Conservation (phyloP, 2,888 invertebrate species). For the Metalampra italica region DNA sequence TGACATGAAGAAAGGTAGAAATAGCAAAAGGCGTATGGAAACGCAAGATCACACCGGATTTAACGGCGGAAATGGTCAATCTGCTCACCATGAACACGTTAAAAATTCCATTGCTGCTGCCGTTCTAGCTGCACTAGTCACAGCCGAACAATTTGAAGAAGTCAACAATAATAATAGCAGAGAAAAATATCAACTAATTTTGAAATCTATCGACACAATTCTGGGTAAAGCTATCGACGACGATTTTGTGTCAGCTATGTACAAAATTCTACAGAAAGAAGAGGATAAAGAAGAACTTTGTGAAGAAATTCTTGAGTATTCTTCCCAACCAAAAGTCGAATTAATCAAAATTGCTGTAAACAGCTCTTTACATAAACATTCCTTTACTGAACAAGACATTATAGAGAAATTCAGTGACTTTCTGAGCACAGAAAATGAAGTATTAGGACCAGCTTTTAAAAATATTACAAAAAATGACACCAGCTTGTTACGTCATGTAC, state of each 20-base stretch:
- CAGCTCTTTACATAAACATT: slow-evolving; percentile 57
- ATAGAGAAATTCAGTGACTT: slow-evolving; percentile 81
- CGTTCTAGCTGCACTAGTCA: slow-evolving; percentile 70
- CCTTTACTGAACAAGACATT: slow-evolving; percentile 76
- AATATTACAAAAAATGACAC: slow-evolving; percentile 81
- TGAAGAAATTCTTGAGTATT: slow-evolving; percentile 70
- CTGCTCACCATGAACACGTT: slow-evolving; percentile 67
- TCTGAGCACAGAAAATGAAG: slow-evolving; percentile 80
- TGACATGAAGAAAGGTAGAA: slow-evolving; percentile 48
- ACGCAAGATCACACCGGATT: slow-evolving; percentile 32
- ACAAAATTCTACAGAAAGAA: slow-evolving; percentile 68
- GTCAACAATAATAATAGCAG: slow-evolving; percentile 69
- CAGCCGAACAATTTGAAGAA: slow-evolving; percentile 72
- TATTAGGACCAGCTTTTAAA: slow-evolving; percentile 81
- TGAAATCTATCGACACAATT: slow-evolving; percentile 73
- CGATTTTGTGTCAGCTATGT: slow-evolving; percentile 70
- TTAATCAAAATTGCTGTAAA: slow-evolving; percentile 79
- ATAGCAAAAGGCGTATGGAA: slow-evolving; percentile 46
- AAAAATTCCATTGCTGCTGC: slow-evolving; percentile 76
- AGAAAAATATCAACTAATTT: slow-evolving; percentile 69
- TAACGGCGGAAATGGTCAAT: slow-evolving; percentile 40
- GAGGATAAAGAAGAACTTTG: slow-evolving; percentile 67
- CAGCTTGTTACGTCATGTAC: slow-evolving; percentile 77
- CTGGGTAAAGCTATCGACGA: slow-evolving; percentile 70
- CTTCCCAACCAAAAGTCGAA: slow-evolving; percentile 80